Percentiles rank a stretch among this genome's conserved stretches.
phyloP scores from a whole-genome alignment of 1,140 invertebrate genomes.

The Contarinia nasturtii region DNA sequence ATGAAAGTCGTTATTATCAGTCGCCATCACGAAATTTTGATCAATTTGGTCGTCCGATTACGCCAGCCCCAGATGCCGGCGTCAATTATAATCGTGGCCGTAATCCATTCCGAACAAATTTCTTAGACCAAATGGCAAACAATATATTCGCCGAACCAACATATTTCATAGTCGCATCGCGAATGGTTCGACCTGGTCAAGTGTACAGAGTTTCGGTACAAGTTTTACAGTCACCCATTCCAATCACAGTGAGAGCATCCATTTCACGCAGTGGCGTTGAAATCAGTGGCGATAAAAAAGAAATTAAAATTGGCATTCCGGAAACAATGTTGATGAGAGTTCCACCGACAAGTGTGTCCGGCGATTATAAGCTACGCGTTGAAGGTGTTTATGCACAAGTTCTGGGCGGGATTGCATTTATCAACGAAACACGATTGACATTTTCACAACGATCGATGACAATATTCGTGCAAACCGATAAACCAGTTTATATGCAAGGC shows the following conservation, averaged over 20 bases:
- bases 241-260: slow-evolving; percentile 61
- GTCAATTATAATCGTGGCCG: not conserved
- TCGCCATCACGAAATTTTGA: not conserved
- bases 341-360: slow-evolving; percentile 59
- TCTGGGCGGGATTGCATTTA: slow-evolving; percentile 65
- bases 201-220: slow-evolving; percentile 67
- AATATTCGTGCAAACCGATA: slow-evolving; percentile 88
- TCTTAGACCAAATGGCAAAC: not conserved
- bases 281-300: slow-evolving; percentile 51
- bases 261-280: slow-evolving; percentile 77
- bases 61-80: not conserved
- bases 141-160: slow-evolving; percentile 24
- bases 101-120: not conserved
- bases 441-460: slow-evolving; percentile 85
- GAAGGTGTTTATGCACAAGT: slow-evolving; percentile 74
- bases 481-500: slow-evolving; percentile 86
- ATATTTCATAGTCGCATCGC: slow-evolving; percentile 73
- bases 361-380: slow-evolving; percentile 67
- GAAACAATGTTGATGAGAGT: slow-evolving; percentile 70
- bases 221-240: slow-evolving; percentile 47
- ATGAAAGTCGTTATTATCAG: too few species aligned
- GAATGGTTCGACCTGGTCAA: slow-evolving; percentile 68
- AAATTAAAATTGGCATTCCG: slow-evolving; percentile 58
- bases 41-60: not conserved
- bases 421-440: slow-evolving; percentile 57